phyloP scores from a whole-genome alignment of 2,888 invertebrate species.

The Xanthostigma xanthostigma region DNA sequence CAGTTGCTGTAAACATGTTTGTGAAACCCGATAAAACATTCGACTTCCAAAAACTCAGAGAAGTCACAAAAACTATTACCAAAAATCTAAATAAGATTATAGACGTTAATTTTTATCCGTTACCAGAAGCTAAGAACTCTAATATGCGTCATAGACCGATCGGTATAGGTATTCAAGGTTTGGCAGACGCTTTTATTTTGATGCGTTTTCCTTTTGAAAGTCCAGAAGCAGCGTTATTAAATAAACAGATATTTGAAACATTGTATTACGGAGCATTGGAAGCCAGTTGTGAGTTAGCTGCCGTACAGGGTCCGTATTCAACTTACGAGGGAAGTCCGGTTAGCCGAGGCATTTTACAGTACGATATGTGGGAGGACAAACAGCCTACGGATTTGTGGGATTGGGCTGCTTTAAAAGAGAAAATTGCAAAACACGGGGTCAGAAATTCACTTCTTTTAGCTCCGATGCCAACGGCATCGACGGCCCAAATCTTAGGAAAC shows the following conservation, averaged over 20 bases:
- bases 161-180: constrained; percentile 91
- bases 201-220: constrained; percentile 91
- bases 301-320: constrained; percentile 71
- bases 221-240: constrained; percentile 67
- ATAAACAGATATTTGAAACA: constrained; percentile 94
- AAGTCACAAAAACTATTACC: constrained; percentile 77
- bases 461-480: constrained; percentile 98
- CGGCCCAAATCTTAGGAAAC: constrained; percentile 97
- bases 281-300: constrained; percentile 87
- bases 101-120: constrained; percentile 90
- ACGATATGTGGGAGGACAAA: constrained; percentile 92
- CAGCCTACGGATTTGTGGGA: constrained; percentile 72
- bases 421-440: constrained; percentile 77
- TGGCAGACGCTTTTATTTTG: constrained; percentile 91
- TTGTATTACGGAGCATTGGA: constrained; percentile 95
- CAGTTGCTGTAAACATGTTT: constrained; percentile 91
- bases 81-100: constrained; percentile 93
- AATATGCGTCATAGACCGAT: constrained; percentile 78
- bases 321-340: constrained; percentile 86
- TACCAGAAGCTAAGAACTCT: constrained; percentile 73
- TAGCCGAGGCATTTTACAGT: constrained; percentile 89
- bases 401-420: constrained; percentile 68
- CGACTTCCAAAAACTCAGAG: constrained; percentile 75
- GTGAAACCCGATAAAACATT: constrained; percentile 60
- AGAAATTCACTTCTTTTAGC: constrained; percentile 87